Base-by-base conservation (phyloP, 2,797 vertebrate genomes). In the Siniperca scherzeri region DNA sequence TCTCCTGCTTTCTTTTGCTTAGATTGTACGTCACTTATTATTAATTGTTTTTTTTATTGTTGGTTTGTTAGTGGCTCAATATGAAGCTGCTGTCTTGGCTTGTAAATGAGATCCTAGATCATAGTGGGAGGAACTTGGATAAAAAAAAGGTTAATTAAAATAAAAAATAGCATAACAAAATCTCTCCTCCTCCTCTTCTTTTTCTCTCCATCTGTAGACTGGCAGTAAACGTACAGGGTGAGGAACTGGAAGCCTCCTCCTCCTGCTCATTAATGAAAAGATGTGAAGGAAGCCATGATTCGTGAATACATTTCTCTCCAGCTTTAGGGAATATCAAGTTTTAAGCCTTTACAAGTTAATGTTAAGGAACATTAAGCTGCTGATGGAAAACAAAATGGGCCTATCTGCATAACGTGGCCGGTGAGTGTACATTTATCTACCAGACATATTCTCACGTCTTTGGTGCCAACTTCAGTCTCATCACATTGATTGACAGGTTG, bases 401-500 rank as follows among this genome's bases (percentile, higher is more conserved):
- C 6, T 42, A 56, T 81, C 46, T 76, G 36, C 53, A 74, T 71
- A 81, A 42, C 3, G 30, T 74, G 21, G 44, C 71, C 4, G 14
- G 9, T 62, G 22, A 67, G 27, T 22, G 30, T 46, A 5, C 12
- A 40, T 71, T 67, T 56, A 33, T 44, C 27, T 61, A 36, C 13
- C 9, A 62, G 53, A 59, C 68, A 44, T 46, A 16, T 67, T 74
- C 6, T 56, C 40, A 27, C 38, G 62, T 62, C 60, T 90, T 70
- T 78, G 61, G 59, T 59, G 70, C 16, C 76, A 33, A 57, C 73
- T 82, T 90, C 77, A 74, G 78, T 46, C 85, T 67, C 90, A 71
- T 91, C 87, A 87, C 48, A 7, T 1, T 92, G 92, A 94, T 19
- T 90, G 94, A 82, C 91, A 89, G 87, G 50, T 13, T 84, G 89